These are phyloP conservation scores for Orchestia grillus DNA, from an alignment of 1,140 invertebrate genomes.

Conservation along the genomic window DNA sequence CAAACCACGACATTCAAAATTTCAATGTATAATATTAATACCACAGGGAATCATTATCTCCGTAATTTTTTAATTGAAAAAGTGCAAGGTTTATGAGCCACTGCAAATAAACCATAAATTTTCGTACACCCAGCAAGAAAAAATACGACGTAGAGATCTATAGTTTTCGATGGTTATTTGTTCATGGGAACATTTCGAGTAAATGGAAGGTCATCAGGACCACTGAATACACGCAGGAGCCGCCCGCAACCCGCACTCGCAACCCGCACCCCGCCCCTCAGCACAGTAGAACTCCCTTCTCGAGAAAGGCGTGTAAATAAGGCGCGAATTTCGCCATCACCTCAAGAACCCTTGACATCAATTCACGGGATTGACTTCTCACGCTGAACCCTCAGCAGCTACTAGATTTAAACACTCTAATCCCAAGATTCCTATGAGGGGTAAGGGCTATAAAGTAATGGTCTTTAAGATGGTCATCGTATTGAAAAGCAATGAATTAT, in stretches of 20 bases:
- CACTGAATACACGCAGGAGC: not conserved
- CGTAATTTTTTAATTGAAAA: no score
- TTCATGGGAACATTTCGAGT: not conserved
- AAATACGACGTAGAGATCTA: not conserved
- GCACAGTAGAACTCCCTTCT: not conserved
- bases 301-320: not conserved
- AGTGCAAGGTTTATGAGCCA: no score
- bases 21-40: no score
- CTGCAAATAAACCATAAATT: no score
- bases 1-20: no score
- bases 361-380: conserved; percentile 35
- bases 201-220: not conserved
- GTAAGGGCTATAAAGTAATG: not conserved
- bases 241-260: not conserved
- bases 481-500: no score
- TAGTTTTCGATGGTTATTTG: not conserved
- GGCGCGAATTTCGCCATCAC: not conserved
- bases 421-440: not conserved
- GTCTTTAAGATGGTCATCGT: no score
- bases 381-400: not conserved
- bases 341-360: not conserved
- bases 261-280: not conserved
- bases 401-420: not conserved
- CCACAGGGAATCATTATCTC: no score
- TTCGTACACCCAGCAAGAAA: no score